Conservation (phyloP, 2,113 vertebrate genomes). For the Catharus minimus region DNA sequence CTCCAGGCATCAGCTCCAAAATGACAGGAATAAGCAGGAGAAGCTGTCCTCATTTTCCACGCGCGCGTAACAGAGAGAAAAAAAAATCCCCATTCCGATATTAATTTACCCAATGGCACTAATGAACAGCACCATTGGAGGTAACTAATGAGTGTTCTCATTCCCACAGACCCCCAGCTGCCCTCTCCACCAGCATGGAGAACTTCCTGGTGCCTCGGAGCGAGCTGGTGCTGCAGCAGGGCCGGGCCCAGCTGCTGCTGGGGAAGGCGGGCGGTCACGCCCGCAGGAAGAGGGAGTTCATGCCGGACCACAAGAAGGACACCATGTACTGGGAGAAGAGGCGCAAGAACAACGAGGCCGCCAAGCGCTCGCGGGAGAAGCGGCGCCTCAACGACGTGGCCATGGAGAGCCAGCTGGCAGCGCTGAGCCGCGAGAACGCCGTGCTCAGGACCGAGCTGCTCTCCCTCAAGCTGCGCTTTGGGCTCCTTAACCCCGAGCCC, state of each 20-base stretch:
- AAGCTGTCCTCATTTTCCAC: neutral
- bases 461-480: constrained; percentile 78
- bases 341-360: constrained; percentile 89
- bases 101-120: neutral
- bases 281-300: constrained; percentile 87
- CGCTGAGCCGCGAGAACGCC: constrained; percentile 84
- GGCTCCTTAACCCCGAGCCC: constrained; percentile 56
- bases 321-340: constrained; percentile 90
- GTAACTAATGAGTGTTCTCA: neutral
- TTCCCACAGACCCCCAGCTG: neutral
- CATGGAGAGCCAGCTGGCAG: constrained; percentile 78
- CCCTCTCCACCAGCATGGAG: constrained; percentile 18
- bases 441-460: constrained; percentile 81
- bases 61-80: neutral
- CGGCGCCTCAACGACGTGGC: constrained; percentile 80
- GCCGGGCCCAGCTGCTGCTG: neutral
- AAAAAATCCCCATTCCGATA: rapidly evolving
- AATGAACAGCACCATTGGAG: neutral
- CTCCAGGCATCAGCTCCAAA: neutral
- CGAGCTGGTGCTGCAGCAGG: neutral
- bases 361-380: constrained; percentile 91
- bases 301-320: constrained; percentile 89
- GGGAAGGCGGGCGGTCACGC: neutral
- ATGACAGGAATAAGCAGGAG: rapidly evolving
- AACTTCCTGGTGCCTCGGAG: neutral